phyloP scores from a whole-genome alignment of 2,888 invertebrate genomes.

The Operophtera brumata region DNA sequence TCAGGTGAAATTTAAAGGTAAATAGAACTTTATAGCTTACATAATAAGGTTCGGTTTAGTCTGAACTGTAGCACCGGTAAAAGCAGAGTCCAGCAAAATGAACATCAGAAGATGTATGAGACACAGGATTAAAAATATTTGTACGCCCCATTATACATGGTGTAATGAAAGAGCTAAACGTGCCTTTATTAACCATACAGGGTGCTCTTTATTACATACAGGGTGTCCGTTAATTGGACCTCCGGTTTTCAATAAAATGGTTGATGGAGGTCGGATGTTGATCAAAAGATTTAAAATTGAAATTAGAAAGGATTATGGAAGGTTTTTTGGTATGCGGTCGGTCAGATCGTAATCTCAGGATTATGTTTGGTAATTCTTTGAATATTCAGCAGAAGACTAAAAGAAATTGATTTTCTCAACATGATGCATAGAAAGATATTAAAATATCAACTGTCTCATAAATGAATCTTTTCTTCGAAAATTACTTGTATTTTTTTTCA shows the following conservation, averaged over 20 bases:
- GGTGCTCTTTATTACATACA: conserved; percentile 51
- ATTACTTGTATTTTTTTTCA: too few relatives aligned
- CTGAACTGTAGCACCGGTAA: conserved; percentile 47
- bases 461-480: too few relatives aligned
- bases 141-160: conserved; percentile 78
- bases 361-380: conserved; percentile 17
- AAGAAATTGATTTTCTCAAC: neutral
- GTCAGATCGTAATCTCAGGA: conserved; percentile 41
- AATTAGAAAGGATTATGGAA: conserved; percentile 47
- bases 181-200: conserved; percentile 75
- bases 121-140: conserved; percentile 79
- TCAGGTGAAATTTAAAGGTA: conserved; percentile 26
- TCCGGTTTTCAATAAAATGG: conserved; percentile 64
- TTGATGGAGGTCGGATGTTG: conserved; percentile 64
- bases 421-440: too few relatives aligned
- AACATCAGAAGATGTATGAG: conserved; percentile 79
- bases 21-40: conserved; percentile 5
- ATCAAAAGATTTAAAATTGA: conserved; percentile 58
- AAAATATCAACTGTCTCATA: too few relatives aligned
- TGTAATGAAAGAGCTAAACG: conserved; percentile 76
- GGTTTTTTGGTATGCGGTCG: conserved; percentile 39
- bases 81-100: conserved; percentile 70
- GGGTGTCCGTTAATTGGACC: conserved; percentile 69
- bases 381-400: conserved; percentile 16
- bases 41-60: conserved; percentile 40